These are phyloP conservation scores for Tridacna gigas DNA, from an alignment of 2,888 invertebrate genomes.

Conservation along the genomic window DNA sequence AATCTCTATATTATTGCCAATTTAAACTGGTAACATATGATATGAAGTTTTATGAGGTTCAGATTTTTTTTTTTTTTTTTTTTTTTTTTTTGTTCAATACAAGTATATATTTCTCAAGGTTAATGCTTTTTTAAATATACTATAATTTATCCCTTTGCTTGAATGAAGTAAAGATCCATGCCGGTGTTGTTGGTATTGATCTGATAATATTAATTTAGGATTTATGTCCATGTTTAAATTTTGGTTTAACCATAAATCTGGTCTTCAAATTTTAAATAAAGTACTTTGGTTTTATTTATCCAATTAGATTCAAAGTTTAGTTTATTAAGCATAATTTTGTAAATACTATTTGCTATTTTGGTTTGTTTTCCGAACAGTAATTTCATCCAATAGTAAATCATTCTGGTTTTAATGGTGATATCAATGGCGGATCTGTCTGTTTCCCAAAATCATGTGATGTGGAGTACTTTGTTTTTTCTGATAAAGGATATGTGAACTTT, in stretches of 20 bases:
- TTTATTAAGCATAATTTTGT: background rate
- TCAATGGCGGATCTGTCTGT: background rate
- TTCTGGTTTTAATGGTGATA: background rate
- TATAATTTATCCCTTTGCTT: background rate
- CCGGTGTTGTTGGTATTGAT: background rate
- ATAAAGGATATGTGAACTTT: slow-evolving; percentile 6
- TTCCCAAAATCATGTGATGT: slow-evolving; percentile 16
- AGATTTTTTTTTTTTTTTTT: background rate
- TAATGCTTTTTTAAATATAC: background rate
- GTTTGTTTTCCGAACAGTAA: background rate
- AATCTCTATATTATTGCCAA: background rate
- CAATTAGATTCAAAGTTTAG: background rate
- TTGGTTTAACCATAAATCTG: background rate
- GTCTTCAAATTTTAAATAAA: background rate
- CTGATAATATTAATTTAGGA: background rate
- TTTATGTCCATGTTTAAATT: background rate
- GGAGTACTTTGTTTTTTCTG: slow-evolving; percentile 22
- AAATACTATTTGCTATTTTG: background rate
- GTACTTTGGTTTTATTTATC: background rate
- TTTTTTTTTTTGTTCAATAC: background rate
- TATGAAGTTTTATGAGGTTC: background rate
- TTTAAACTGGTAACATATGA: background rate
- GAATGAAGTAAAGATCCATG: background rate
- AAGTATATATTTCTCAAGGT: background rate
- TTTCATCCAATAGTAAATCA: slow-evolving; percentile 1